Conservation (phyloP, 1,140 invertebrate genomes). For the Philopotamus ludificatus region DNA sequence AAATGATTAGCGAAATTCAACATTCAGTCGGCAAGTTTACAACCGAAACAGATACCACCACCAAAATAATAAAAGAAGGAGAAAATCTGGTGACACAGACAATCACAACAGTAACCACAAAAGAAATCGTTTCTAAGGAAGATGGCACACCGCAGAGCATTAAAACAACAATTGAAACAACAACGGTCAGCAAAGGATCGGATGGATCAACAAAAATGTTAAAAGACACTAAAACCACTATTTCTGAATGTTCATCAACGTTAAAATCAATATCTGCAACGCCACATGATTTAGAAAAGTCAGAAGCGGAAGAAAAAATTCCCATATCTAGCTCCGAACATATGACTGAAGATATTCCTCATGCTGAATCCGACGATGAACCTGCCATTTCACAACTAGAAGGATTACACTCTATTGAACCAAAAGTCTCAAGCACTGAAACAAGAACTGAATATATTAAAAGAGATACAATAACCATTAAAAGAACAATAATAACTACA, state of each 20-base stretch:
- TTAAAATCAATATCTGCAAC: conserved; percentile 50
- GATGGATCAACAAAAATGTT: conserved; percentile 53
- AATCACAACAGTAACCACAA: conserved; percentile 55
- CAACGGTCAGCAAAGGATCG: conserved; percentile 53
- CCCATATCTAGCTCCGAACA: background rate
- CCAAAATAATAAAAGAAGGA: conserved; percentile 56
- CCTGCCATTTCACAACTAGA: conserved; percentile 14
- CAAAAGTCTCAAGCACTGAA: conserved; percentile 35
- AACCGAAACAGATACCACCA: conserved; percentile 56
- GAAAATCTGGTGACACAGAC: conserved; percentile 56
- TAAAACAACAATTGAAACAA: conserved; percentile 58
- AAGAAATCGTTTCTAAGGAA: conserved; percentile 55
- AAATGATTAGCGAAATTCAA: conserved; percentile 49
- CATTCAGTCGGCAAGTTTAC: conserved; percentile 54
- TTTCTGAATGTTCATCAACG: conserved; percentile 56
- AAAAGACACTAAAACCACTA: conserved; percentile 53
- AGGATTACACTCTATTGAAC: conserved; percentile 25
- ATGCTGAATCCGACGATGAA: background rate
- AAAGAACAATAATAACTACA: conserved; percentile 33
- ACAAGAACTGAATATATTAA: conserved; percentile 34
- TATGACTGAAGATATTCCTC: background rate
- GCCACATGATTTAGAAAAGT: conserved; percentile 15
- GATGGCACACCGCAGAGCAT: conserved; percentile 56
- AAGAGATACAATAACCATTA: conserved; percentile 29
- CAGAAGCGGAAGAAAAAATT: conserved; percentile 19